phyloP scores from a whole-genome alignment of 2,113 vertebrate species.

The Mellivora capensis region DNA sequence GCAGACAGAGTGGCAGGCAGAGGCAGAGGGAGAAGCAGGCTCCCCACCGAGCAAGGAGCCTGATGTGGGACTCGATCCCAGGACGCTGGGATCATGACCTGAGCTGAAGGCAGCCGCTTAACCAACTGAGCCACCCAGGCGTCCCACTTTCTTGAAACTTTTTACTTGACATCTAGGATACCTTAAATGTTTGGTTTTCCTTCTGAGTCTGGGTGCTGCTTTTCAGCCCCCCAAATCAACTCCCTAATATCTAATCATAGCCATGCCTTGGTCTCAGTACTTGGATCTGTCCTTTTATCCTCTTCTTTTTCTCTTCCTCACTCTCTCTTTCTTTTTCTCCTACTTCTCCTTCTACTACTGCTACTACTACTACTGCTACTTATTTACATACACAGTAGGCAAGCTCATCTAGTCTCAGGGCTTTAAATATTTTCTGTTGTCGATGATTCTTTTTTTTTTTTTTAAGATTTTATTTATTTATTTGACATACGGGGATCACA shows the following conservation, averaged over 20 bases:
- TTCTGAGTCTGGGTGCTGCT: neutral
- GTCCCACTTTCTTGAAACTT: constrained; percentile 5
- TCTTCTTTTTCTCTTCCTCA: neutral
- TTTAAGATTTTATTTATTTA: too few species aligned
- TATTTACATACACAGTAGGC: neutral
- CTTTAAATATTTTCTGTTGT: neutral
- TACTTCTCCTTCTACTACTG: neutral
- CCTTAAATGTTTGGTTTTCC: neutral
- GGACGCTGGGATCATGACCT: too few species aligned
- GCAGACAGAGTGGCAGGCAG: too few species aligned
- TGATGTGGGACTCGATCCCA: too few species aligned
- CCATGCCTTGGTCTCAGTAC: neutral
- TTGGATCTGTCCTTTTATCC: neutral
- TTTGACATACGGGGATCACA: too few species aligned
- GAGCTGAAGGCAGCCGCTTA: too few species aligned
- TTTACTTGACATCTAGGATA: neutral
- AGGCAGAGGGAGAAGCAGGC: too few species aligned
- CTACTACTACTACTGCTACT: neutral
- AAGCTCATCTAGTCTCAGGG: neutral
- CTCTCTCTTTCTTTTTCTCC: neutral
- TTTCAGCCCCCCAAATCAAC: neutral
- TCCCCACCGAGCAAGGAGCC: too few species aligned
- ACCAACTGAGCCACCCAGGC: too few species aligned
- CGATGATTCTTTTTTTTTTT: neutral
- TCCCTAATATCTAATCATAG: neutral